A percentile compares a stretch with the other conserved stretches of the same genome.
phyloP scores from a whole-genome alignment of 2,797 vertebrate genomes.

The Thaleichthys pacificus region DNA sequence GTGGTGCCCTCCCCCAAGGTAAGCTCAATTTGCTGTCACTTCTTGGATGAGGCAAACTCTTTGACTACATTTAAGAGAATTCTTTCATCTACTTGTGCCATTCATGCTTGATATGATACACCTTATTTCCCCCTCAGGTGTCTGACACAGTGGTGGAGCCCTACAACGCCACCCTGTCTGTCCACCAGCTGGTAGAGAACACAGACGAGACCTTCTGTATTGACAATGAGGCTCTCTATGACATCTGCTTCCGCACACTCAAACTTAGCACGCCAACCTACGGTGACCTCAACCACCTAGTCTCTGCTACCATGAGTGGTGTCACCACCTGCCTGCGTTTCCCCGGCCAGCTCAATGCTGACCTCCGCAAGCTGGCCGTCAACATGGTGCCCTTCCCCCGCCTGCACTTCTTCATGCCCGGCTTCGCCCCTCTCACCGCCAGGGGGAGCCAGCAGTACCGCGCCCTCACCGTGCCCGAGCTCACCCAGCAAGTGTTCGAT shows the following conservation, averaged over 20 bases:
- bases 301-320: constrained; percentile 85
- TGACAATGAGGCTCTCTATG: constrained; percentile 90
- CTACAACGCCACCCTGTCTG: constrained; percentile 88
- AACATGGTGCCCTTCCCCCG: constrained; percentile 89
- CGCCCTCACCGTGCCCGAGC: constrained; percentile 80
- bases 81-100: not conserved
- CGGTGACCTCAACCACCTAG: constrained; percentile 85
- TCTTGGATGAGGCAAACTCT: too few species aligned
- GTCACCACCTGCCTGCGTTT: constrained; percentile 86
- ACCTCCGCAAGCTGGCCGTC: constrained; percentile 82
- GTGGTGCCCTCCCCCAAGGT: constrained; percentile 78
- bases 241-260: constrained; percentile 87
- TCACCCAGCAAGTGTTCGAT: constrained; percentile 71
- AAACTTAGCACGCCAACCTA: constrained; percentile 86
- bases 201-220: constrained; percentile 93
- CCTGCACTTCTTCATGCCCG: constrained; percentile 88
- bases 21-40: not conserved
- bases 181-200: constrained; percentile 92
- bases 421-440: constrained; percentile 84
- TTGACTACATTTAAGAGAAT: too few species aligned
- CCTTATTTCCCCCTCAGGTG: constrained; percentile 65
- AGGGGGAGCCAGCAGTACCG: constrained; percentile 80
- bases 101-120: constrained; percentile 54
- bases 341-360: constrained; percentile 84
- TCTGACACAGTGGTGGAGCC: constrained; percentile 91